Conservation (phyloP, 2,113 vertebrate genomes). For the Australoheros scitulus region DNA sequence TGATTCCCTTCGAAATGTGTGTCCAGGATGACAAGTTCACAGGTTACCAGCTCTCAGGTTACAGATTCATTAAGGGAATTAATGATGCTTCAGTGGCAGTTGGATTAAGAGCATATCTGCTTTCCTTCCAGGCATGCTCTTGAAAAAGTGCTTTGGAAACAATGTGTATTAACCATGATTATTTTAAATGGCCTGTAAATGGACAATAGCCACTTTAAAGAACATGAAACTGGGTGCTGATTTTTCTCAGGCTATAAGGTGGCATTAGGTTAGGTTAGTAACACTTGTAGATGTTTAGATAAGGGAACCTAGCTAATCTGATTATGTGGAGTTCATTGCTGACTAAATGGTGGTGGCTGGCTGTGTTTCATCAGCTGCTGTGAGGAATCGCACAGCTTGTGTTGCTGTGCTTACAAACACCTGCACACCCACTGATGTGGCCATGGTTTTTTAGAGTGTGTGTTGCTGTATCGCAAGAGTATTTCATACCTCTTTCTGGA, state of each 20-base stretch:
- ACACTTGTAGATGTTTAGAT: slow-evolving; percentile 79
- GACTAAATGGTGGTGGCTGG: slow-evolving; percentile 55
- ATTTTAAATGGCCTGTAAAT: slow-evolving; percentile 61
- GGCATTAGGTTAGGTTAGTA: slow-evolving; percentile 63
- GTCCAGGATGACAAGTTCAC: slow-evolving; percentile 70
- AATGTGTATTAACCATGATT: slow-evolving; percentile 51
- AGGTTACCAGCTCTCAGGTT: slow-evolving; percentile 71
- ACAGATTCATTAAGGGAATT: slow-evolving; percentile 78
- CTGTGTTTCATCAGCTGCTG: slow-evolving; percentile 77
- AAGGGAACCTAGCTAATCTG: slow-evolving; percentile 65
- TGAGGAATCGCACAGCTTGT: slow-evolving; percentile 44
- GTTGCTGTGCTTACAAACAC: slow-evolving; percentile 69
- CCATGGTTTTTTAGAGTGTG: background rate
- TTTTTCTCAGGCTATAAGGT: slow-evolving; percentile 69
- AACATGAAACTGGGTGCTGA: slow-evolving; percentile 50
- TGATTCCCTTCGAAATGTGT: slow-evolving; percentile 74
- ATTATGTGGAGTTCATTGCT: slow-evolving; percentile 56
- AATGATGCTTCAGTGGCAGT: slow-evolving; percentile 72
- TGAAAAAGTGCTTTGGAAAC: slow-evolving; percentile 42
- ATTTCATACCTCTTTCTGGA: background rate
- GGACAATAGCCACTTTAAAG: slow-evolving; percentile 47
- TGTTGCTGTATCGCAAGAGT: background rate
- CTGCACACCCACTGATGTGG: slow-evolving; percentile 69
- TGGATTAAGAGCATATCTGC: slow-evolving; percentile 73
- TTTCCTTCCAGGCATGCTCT: slow-evolving; percentile 58